These are phyloP conservation scores for Thumatha senex DNA, from an alignment of 2,888 invertebrate genomes.

Conservation along the genomic window DNA sequence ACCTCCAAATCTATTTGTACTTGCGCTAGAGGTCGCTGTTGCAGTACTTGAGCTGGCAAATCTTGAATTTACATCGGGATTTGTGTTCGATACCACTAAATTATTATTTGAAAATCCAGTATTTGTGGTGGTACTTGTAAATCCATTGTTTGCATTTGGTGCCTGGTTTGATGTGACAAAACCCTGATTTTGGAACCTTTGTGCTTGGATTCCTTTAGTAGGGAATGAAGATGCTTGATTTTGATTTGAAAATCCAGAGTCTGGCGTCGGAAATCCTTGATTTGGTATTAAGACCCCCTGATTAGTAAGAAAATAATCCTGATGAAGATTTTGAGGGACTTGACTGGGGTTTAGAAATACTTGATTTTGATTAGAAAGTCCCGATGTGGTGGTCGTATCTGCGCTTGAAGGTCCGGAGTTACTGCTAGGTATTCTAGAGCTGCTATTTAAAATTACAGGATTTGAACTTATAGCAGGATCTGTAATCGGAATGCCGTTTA, in stretches of 20 bases:
- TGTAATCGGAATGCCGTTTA: neutral
- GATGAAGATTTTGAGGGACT: neutral
- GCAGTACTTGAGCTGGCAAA: neutral
- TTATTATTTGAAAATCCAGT: conserved; percentile 1
- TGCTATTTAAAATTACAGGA: too few relatives aligned
- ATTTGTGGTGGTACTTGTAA: neutral
- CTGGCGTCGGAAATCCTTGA: neutral
- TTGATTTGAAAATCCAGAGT: neutral
- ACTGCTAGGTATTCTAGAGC: neutral
- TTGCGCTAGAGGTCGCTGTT: neutral
- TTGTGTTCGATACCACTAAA: conserved; percentile 1
- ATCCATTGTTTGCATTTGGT: neutral
- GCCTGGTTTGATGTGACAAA: neutral
- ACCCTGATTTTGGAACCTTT: neutral
- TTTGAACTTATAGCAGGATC: neutral
- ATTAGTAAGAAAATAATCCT: neutral
- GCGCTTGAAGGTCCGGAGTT: neutral
- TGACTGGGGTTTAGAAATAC: neutral
- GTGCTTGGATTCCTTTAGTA: neutral
- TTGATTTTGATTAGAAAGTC: neutral
- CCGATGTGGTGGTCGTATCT: neutral
- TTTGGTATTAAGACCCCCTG: neutral
- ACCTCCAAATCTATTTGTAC: conserved; percentile 2
- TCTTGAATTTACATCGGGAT: conserved; percentile 12
- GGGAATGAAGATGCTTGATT: neutral